Conservation (phyloP, 2,888 invertebrate genomes). For the Platynereis dumerilii region DNA sequence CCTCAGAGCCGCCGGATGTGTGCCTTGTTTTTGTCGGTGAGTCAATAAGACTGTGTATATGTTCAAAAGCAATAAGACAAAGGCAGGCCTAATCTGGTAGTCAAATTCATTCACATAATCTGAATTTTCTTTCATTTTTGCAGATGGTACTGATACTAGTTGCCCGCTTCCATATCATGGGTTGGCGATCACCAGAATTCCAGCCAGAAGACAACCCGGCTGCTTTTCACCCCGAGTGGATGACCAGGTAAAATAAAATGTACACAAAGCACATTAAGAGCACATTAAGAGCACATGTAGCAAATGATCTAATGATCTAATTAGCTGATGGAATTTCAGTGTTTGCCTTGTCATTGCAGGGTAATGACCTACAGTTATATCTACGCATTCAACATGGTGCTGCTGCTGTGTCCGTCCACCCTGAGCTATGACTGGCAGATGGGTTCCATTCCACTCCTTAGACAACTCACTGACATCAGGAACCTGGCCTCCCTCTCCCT, state of each 20-base stretch:
- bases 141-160: slow-evolving; percentile 10
- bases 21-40: too few relatives aligned
- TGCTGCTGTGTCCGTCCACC: slow-evolving; percentile 79
- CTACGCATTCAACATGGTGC: slow-evolving; percentile 83
- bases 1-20: too few relatives aligned
- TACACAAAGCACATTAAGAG: too few relatives aligned
- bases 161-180: slow-evolving; percentile 1
- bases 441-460: slow-evolving; percentile 82
- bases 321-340: too few relatives aligned
- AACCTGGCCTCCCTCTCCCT: slow-evolving; percentile 77
- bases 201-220: slow-evolving; percentile 18
- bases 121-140: too few relatives aligned
- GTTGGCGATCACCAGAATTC: slow-evolving; percentile 4
- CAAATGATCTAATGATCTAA: too few relatives aligned
- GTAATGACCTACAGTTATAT: slow-evolving; percentile 82
- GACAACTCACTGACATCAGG: slow-evolving; percentile 74
- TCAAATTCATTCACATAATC: too few relatives aligned
- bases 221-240: slow-evolving; percentile 1
- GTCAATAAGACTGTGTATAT: too few relatives aligned
- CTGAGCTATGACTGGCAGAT: slow-evolving; percentile 90
- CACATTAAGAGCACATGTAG: too few relatives aligned
- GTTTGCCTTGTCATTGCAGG: slow-evolving; percentile 23
- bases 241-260: slow-evolving; percentile 15
- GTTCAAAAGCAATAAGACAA: too few relatives aligned
- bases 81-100: too few relatives aligned